Evolutionary conservation across 2,113 vertebrate species (phyloP).

Genomic region (Myiagra hebetior): DNA sequence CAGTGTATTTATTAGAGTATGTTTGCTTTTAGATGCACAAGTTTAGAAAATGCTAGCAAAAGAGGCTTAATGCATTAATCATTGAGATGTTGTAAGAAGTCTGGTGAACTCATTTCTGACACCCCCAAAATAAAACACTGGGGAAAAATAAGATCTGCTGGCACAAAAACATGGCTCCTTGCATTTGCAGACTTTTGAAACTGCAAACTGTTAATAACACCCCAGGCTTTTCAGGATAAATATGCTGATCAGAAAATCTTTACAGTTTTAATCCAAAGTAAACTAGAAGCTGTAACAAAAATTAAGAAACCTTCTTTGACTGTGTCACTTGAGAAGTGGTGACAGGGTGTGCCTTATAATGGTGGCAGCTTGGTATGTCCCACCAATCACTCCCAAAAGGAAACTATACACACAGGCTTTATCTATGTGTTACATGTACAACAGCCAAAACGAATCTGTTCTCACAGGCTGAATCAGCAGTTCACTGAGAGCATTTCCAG

Average conservation of each 20-base stretch:
- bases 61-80: not conserved
- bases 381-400: not conserved
- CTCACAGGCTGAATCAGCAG: not conserved
- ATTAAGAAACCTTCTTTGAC: not conserved
- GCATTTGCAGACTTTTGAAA: not conserved
- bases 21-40: not conserved
- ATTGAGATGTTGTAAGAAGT: not conserved
- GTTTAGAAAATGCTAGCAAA: not conserved
- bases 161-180: not conserved
- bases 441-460: not conserved
- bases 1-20: not conserved
- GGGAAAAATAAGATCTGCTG: not conserved
- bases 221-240: not conserved
- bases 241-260: not conserved
- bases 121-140: not conserved
- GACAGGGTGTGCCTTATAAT: not conserved
- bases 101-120: not conserved
- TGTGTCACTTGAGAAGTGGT: not conserved
- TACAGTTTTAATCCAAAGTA: not conserved
- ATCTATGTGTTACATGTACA: not conserved
- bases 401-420: not conserved
- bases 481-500: not conserved
- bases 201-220: not conserved
- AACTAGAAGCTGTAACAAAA: not conserved
- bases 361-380: not conserved